phyloP scores from a whole-genome alignment of 1,140 invertebrate genomes.

The Planococcus citri region DNA sequence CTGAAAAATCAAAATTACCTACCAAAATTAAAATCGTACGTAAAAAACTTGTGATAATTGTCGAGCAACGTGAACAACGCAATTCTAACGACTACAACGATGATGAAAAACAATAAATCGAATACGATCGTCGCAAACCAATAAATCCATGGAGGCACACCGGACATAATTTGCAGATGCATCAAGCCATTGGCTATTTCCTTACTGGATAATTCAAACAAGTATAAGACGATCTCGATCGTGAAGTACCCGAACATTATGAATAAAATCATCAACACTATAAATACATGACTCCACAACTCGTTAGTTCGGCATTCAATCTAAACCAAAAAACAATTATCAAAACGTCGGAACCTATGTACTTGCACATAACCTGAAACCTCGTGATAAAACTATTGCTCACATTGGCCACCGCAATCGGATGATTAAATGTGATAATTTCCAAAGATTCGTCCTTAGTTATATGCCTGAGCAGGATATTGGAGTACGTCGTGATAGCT shows the following conservation, averaged over 20 bases:
- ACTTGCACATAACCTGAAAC: too few relatives aligned
- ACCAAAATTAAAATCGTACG: not conserved
- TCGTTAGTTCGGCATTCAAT: too few relatives aligned
- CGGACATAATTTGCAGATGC: not conserved
- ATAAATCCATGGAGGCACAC: not conserved
- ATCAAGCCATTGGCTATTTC: not conserved
- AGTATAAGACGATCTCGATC: not conserved
- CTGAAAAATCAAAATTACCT: too few relatives aligned
- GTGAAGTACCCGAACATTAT: not conserved
- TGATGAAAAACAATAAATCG: not conserved
- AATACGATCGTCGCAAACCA: not conserved
- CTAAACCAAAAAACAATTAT: too few relatives aligned
- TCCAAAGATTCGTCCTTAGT: not conserved
- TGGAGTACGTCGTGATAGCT: not conserved
- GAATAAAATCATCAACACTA: not conserved
- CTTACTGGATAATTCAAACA: not conserved
- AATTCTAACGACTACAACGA: not conserved
- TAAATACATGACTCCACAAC: too few relatives aligned
- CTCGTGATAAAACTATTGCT: too few relatives aligned
- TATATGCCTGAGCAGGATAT: not conserved
- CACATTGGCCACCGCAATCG: not conserved
- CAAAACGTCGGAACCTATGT: too few relatives aligned
- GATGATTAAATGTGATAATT: not conserved
- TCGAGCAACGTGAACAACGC: not conserved
- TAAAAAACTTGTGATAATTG: not conserved